These are phyloP conservation scores for Itoplectis maculator DNA, from an alignment of 2,888 invertebrate species.

Conservation along the genomic window DNA sequence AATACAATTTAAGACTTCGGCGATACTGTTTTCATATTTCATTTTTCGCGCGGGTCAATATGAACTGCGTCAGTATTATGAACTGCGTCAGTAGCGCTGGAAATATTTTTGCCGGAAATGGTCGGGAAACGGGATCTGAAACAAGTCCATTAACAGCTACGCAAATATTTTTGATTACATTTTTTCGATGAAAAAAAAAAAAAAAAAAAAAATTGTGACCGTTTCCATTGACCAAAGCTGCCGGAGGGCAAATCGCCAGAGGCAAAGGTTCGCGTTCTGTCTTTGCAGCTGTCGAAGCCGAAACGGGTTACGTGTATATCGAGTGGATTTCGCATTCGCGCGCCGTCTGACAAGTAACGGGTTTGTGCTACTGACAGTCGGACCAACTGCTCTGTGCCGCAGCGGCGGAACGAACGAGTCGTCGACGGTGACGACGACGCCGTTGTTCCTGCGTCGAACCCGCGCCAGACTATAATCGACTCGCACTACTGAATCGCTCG, in stretches of 20 bases:
- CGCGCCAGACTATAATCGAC: slow-evolving; percentile 17
- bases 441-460: slow-evolving; percentile 21
- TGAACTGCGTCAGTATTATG: too few relatives aligned
- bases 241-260: neutral
- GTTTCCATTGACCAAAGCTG: too few relatives aligned
- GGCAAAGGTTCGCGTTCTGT: neutral
- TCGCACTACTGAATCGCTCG: slow-evolving; percentile 34
- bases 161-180: too few relatives aligned
- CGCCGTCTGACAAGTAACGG: slow-evolving; percentile 49
- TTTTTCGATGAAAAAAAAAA: too few relatives aligned
- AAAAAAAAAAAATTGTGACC: too few relatives aligned
- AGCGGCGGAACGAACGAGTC: neutral
- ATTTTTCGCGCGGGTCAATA: too few relatives aligned
- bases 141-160: too few relatives aligned
- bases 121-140: too few relatives aligned
- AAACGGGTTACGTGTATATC: neutral
- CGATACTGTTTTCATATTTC: too few relatives aligned
- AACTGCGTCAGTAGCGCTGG: too few relatives aligned
- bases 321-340: slow-evolving; percentile 20
- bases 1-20: too few relatives aligned
- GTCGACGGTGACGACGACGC: slow-evolving; percentile 4
- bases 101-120: too few relatives aligned
- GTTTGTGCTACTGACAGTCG: slow-evolving; percentile 59
- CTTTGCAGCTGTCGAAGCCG: slow-evolving; percentile 14
- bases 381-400: slow-evolving; percentile 4